Conservation (phyloP, 2,888 invertebrate genomes). For the Drosophila testacea region DNA sequence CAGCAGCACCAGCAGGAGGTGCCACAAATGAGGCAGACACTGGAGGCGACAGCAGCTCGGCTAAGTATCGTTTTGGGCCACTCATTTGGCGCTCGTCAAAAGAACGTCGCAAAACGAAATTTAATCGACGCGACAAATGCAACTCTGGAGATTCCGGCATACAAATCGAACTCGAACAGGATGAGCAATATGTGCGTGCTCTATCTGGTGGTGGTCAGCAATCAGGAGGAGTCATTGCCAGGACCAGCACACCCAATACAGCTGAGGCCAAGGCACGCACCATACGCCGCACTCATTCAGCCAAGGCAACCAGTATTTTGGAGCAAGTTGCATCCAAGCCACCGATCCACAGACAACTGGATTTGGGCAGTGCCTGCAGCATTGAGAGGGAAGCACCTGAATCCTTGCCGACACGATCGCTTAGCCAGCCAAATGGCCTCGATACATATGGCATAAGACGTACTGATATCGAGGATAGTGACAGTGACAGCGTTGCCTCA, state of each 20-base stretch:
- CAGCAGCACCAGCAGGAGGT: conserved; percentile 9
- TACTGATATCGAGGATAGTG: conserved; percentile 83
- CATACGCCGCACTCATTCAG: conserved; percentile 84
- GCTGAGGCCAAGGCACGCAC: conserved; percentile 63
- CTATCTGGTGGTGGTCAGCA: conserved; percentile 5
- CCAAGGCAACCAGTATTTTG: conserved; percentile 79
- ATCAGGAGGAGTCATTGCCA: not conserved
- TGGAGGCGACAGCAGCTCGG: conserved; percentile 54
- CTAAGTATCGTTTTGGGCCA: conserved; percentile 88
- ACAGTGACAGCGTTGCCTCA: conserved; percentile 85
- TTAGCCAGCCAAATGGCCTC: conserved; percentile 88
- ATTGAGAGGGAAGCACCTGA: conserved; percentile 69
- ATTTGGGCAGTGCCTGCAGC: conserved; percentile 63
- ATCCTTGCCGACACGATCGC: conserved; percentile 86
- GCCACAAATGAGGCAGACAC: not conserved
- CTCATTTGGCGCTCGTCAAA: conserved; percentile 90
- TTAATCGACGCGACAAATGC: conserved; percentile 89
- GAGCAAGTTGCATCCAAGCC: conserved; percentile 63
- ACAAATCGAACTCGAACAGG: conserved; percentile 88
- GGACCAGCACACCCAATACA: conserved; percentile 12
- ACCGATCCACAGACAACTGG: conserved; percentile 75
- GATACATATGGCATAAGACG: conserved; percentile 77
- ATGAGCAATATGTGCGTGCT: conserved; percentile 79
- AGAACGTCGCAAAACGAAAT: conserved; percentile 89
- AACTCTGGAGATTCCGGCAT: conserved; percentile 91